These are phyloP conservation scores for Etheostoma perlongum DNA, from an alignment of 2,797 vertebrate genomes.

Conservation along the genomic window DNA sequence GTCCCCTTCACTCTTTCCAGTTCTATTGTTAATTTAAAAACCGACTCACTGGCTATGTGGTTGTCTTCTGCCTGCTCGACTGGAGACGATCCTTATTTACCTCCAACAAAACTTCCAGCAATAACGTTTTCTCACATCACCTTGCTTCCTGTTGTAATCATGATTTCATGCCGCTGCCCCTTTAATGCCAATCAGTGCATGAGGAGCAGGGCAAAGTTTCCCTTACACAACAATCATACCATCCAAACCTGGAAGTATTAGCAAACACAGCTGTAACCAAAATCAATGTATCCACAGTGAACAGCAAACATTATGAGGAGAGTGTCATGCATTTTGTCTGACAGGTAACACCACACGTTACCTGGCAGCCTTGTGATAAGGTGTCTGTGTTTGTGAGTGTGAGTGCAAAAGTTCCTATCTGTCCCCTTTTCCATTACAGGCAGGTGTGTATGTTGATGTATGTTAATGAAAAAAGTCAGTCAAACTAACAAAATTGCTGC, in stretches of 20 bases:
- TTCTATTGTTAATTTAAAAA: slow-evolving; percentile 1
- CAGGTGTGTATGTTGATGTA: slow-evolving; percentile 45
- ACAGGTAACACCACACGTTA: slow-evolving; percentile 48
- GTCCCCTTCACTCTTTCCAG: not conserved
- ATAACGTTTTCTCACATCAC: not conserved
- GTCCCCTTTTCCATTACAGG: slow-evolving; percentile 41
- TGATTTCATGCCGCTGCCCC: slow-evolving; percentile 18
- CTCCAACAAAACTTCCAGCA: slow-evolving; percentile 26
- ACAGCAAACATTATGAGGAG: slow-evolving; percentile 24
- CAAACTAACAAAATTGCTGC: slow-evolving; percentile 1
- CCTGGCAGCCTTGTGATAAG: slow-evolving; percentile 55
- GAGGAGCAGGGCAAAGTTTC: slow-evolving; percentile 36
- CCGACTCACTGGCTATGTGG: slow-evolving; percentile 1
- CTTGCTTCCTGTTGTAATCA: slow-evolving; percentile 28
- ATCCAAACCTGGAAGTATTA: slow-evolving; percentile 38
- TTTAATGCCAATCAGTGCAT: slow-evolving; percentile 39
- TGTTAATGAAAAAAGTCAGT: slow-evolving; percentile 27
- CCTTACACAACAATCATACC: slow-evolving; percentile 25
- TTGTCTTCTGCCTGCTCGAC: slow-evolving; percentile 32
- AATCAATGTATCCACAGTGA: slow-evolving; percentile 47
- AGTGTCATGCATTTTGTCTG: slow-evolving; percentile 29
- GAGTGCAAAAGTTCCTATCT: slow-evolving; percentile 57
- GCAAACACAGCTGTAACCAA: slow-evolving; percentile 50
- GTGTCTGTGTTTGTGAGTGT: slow-evolving; percentile 21
- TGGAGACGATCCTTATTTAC: not conserved